These are phyloP conservation scores for Linyphia triangularis DNA, from an alignment of 2,888 invertebrate species.

Conservation along the genomic window DNA sequence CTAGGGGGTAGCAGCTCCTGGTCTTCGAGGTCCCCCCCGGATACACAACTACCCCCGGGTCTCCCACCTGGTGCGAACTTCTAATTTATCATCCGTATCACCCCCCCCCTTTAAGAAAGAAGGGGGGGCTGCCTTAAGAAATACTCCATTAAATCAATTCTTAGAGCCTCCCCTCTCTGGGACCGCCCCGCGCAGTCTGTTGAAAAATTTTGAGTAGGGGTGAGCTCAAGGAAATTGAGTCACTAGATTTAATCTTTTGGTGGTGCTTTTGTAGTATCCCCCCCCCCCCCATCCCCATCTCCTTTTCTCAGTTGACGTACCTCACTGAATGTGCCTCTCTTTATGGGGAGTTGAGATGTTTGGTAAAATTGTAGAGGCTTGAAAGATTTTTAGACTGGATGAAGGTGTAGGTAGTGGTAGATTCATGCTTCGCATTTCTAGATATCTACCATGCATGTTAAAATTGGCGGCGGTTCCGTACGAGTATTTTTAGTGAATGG, in stretches of 20 bases:
- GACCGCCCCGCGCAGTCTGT: constrained; percentile 36
- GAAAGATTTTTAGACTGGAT: too few species aligned
- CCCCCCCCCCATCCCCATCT: not conserved
- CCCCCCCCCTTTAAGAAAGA: not conserved
- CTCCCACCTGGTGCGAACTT: constrained; percentile 68
- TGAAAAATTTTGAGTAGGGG: constrained; percentile 63
- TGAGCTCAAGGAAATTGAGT: constrained; percentile 45
- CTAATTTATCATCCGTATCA: constrained; percentile 62
- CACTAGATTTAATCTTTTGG: constrained; percentile 50
- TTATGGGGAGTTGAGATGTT: too few species aligned
- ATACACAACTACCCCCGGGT: constrained; percentile 17
- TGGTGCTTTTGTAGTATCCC: too few species aligned
- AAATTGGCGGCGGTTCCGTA: too few species aligned
- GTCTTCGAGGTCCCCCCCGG: constrained; percentile 35
- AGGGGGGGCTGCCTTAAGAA: constrained; percentile 42
- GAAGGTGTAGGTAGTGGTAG: too few species aligned
- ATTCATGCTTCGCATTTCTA: too few species aligned
- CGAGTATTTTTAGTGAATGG: too few species aligned
- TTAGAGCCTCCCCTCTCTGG: constrained; percentile 41
- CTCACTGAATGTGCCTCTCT: too few species aligned
- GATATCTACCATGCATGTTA: too few species aligned
- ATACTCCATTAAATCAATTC: constrained; percentile 74
- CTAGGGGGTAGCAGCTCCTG: constrained; percentile 37
- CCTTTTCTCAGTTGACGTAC: not conserved
- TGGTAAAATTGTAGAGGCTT: too few species aligned